Base-by-base conservation (phyloP, 2,888 invertebrate genomes). In the Eristalis arbustorum region DNA sequence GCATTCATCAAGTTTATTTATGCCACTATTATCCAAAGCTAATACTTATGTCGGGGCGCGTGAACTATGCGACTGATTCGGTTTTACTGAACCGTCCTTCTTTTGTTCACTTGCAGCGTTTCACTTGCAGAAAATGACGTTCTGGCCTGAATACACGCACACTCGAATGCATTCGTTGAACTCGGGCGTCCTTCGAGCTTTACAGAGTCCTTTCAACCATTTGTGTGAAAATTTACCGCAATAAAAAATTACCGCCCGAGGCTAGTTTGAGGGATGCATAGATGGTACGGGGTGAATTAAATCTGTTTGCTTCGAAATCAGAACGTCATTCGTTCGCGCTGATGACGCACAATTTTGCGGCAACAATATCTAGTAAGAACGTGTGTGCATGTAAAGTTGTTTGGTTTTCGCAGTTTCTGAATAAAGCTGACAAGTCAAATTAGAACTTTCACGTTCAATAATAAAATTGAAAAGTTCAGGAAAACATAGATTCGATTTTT, bases 1-100 rank as follows among this genome's bases (percentile, higher is more conserved):
- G 28, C 61, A 76, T 79, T 14, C 22, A 72, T 78, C 78, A 72
- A 40, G 49, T 62, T 67, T 72, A 79, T 79, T 73, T 72, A 73
- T 79, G 67, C 62, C 72, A 62, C 72, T 72, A 66, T 72, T 72
- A 72, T 67, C 66, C 37, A 34, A 23, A 42, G 37, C 22, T 62
- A 62, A 56, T 72, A 49, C 49, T 49, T 49, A 18, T 49, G 49
- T 49, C 49, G 18, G 49, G 18, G 49, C 49, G 49, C 49, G 49
- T 49, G 49, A 49, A 49, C 49, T 49, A 49, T 49, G 49, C 49
- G 18, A 8, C 49, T 18, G 18, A 37, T 37, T 18, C 2, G 49
- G 18, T 18, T 49, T 18, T 49, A 18, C 18, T 42, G 42, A 14
- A 42, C 4, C 49, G 18, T 49, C 1, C 18, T 18, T 18, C 49